These are phyloP conservation scores for Trileptium ribeirensis DNA, from an alignment of 2,888 invertebrate genomes.

Conservation along the genomic window DNA sequence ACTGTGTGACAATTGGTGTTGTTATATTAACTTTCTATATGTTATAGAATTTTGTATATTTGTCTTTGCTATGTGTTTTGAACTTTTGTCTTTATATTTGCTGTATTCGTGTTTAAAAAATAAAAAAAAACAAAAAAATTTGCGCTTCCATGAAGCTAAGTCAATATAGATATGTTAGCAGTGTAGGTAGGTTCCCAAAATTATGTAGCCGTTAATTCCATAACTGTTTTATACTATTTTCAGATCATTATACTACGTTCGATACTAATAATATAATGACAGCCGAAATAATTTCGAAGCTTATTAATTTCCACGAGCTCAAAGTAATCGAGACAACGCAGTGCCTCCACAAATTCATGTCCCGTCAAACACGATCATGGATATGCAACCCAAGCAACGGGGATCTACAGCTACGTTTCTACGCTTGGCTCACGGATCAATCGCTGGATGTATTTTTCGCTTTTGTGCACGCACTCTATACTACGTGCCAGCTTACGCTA, in stretches of 20 bases:
- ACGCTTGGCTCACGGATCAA: background rate
- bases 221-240: background rate
- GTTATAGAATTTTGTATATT: too few species aligned
- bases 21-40: too few species aligned
- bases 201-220: too few species aligned
- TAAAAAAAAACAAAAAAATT: too few species aligned
- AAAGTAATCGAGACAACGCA: background rate
- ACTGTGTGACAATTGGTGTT: too few species aligned
- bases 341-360: background rate
- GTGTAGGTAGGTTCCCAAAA: too few species aligned
- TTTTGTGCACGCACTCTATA: background rate
- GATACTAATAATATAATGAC: background rate
- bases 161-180: too few species aligned
- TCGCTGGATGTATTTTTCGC: background rate
- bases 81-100: too few species aligned
- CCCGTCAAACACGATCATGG: background rate
- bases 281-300: background rate
- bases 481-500: background rate
- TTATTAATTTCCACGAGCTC: background rate
- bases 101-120: background rate
- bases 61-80: too few species aligned
- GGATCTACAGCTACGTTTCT: background rate
- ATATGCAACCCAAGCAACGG: background rate
- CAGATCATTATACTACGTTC: background rate
- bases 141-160: too few species aligned